Percentiles rank a stretch among this genome's conserved stretches.
Conservation (phyloP, 2,113 vertebrate species). For the Callipepla squamata region DNA sequence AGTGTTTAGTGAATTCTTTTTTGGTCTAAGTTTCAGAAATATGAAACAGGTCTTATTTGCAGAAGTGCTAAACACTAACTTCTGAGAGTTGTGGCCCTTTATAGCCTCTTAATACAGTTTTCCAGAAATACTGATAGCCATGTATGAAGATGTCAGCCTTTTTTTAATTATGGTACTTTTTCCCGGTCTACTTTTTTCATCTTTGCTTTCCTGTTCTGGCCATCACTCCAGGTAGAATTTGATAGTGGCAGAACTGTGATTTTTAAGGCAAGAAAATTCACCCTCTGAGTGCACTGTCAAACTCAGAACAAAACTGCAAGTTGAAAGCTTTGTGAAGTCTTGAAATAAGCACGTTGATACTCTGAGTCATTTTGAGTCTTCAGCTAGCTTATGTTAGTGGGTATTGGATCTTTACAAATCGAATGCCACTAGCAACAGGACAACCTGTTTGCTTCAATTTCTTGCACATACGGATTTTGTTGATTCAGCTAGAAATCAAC, state of each 20-base stretch:
- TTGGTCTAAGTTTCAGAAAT: neutral
- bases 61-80: neutral
- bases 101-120: neutral
- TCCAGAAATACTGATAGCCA: neutral
- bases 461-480: neutral
- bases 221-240: neutral
- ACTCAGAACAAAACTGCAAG: neutral
- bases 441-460: neutral
- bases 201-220: neutral
- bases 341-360: neutral
- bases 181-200: neutral
- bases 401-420: neutral
- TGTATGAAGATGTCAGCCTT: neutral
- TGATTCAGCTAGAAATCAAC: neutral
- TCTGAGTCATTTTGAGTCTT: neutral
- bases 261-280: neutral
- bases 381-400: neutral
- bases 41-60: neutral
- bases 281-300: neutral
- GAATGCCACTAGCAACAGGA: neutral
- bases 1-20: neutral
- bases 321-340: neutral
- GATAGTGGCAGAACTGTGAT: neutral
- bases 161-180: neutral
- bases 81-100: neutral